Conservation (phyloP, 2,797 vertebrate species). For the Falco berigora region DNA sequence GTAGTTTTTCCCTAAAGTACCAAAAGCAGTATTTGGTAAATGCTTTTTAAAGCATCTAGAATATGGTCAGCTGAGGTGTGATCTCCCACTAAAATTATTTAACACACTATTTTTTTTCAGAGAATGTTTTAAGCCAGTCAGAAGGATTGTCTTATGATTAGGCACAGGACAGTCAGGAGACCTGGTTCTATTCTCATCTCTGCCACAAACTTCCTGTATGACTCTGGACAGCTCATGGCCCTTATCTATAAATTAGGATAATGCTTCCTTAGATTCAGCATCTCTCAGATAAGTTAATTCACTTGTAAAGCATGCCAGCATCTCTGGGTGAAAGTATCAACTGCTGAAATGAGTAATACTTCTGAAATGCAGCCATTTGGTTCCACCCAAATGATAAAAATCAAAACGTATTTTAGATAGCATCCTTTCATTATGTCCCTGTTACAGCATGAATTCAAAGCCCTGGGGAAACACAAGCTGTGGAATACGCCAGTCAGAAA, state of each 20-base stretch:
- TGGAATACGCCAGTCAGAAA: conserved; percentile 14
- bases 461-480: conserved; percentile 10
- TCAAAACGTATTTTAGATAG: neutral
- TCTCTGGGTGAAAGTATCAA: neutral
- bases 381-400: conserved; percentile 54
- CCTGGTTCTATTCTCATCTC: conserved; percentile 18
- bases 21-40: neutral
- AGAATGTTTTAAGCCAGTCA: neutral
- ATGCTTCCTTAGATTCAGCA: neutral
- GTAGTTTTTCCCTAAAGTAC: neutral
- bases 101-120: neutral
- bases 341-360: conserved; percentile 35
- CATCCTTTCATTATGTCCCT: conserved; percentile 27
- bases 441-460: conserved; percentile 47
- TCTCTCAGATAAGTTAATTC: neutral
- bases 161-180: conserved; percentile 40
- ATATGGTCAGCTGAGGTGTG: neutral
- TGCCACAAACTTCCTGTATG: neutral
- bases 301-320: neutral
- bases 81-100: neutral
- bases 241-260: neutral
- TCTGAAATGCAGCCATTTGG: conserved; percentile 29
- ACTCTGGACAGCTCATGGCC: conserved; percentile 12
- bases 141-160: conserved; percentile 28
- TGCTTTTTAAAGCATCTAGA: neutral